Evolutionary conservation across 2,797 vertebrate species (phyloP), one percentile per base, ranked within the genome.

Genomic region (Enteromius fasciolatus): DNA sequence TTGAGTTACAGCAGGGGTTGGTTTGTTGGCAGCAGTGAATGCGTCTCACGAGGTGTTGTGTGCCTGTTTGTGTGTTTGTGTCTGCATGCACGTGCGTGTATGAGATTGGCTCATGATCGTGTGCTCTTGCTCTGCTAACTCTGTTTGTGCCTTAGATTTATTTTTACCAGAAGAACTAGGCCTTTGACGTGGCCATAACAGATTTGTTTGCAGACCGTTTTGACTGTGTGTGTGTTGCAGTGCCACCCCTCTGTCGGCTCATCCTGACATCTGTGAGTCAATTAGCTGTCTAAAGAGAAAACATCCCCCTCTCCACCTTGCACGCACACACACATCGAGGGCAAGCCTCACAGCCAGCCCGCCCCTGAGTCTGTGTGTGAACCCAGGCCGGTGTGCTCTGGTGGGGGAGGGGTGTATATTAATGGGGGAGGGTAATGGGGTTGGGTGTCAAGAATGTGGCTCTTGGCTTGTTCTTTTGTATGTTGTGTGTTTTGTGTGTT

Each of bases 361-460:
- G 76, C 73, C 61, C 54, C 66, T 69, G 64, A 72, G 23, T 80
- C 63, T 63, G 31, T 78, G 70, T 76, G 80, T 91, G 87, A 88
- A 85, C 89, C 84, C 90, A 87, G 91, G 89, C 78, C 64, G 90
- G 91, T 90, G 89, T 70, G 89, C 90, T 87, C 85, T 87, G 52
- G 54, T 76, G 89, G 92, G 94, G 93, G 91, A 92, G 87, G 92
- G 80, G 89, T 91, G 89, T 87, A 89, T 88, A 85, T 89, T 82
- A 20, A 41, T 33, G 90, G 87, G 83, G 87, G 89, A 89, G 82
- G 75, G 88, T 52, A 54, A 76, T 83, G 76, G 74, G 83, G 85
- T 93, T 93, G 93, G 92, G 93, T 94, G 93, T 94, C 90, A 93
- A 93, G 94, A 95, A 94, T 94, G 93, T 93, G 93, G 92, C 92